Percentiles rank a stretch among this genome's conserved stretches.
phyloP scores from a whole-genome alignment of 2,113 vertebrate genomes.

The Scophthalmus maximus region DNA sequence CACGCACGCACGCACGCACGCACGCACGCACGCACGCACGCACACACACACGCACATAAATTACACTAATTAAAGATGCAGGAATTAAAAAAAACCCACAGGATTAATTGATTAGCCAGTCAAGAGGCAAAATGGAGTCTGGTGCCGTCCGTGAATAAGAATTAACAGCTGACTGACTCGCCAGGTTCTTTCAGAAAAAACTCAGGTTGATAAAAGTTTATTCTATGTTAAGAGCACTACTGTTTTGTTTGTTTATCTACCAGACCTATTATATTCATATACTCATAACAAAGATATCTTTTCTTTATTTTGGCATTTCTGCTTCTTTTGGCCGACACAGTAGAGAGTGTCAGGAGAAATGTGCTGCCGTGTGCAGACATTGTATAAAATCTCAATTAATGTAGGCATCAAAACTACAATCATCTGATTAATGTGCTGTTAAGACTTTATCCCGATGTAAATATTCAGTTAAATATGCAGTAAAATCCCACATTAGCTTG shows the following conservation, averaged over 20 bases:
- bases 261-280: too few relatives aligned
- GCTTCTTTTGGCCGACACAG: too few relatives aligned
- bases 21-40: not conserved
- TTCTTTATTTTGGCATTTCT: too few relatives aligned
- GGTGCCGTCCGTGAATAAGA: not conserved
- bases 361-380: too few relatives aligned
- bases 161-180: slow-evolving; percentile 7
- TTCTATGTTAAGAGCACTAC: not conserved
- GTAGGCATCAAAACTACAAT: not conserved
- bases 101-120: slow-evolving; percentile 31
- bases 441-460: not conserved
- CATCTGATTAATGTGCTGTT: not conserved
- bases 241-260: not conserved
- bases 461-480: not conserved
- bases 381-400: not conserved
- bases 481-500: not conserved
- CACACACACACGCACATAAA: not conserved
- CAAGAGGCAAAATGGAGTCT: not conserved
- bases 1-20: too few relatives aligned
- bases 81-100: slow-evolving; percentile 9
- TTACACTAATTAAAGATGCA: slow-evolving; percentile 20
- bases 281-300: too few relatives aligned
- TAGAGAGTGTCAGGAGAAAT: too few relatives aligned
- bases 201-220: not conserved
- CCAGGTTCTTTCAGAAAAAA: slow-evolving; percentile 10